These are phyloP conservation scores for Paramisgurnus dabryanus DNA, from an alignment of 2,113 vertebrate genomes.

Conservation along the genomic window DNA sequence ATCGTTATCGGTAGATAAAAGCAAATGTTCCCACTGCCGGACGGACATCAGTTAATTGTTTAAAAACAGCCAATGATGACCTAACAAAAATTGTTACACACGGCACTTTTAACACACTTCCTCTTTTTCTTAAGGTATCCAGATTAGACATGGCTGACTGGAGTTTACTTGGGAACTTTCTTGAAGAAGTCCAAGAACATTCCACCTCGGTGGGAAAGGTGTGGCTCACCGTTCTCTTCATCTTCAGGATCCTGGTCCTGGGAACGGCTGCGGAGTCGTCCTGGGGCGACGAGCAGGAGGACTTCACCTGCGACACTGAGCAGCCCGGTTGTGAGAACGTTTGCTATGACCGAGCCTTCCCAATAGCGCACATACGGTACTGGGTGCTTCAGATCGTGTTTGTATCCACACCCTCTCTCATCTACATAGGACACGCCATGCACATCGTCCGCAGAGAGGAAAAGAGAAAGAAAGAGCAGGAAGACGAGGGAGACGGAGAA, in stretches of 20 bases:
- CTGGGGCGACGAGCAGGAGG: conserved; percentile 95
- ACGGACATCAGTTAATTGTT: no score
- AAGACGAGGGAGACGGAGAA: conserved; percentile 44
- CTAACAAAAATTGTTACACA: no score
- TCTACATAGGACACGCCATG: conserved; percentile 95
- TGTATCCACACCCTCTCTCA: conserved; percentile 91
- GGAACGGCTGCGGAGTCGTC: conserved; percentile 93
- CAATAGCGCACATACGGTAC: conserved; percentile 94
- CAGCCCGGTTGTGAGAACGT: conserved; percentile 95
- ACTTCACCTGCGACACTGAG: conserved; percentile 89
- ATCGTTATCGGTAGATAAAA: no score
- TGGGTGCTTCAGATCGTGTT: conserved; percentile 99
- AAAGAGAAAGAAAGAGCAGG: conserved; percentile 78
- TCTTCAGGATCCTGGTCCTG: conserved; percentile 96
- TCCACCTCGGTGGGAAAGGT: conserved; percentile 96
- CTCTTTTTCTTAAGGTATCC: conserved; percentile 14
- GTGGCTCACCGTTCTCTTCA: conserved; percentile 94
- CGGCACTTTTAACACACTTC: not conserved
- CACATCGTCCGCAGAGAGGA: conserved; percentile 89
- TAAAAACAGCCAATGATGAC: no score
- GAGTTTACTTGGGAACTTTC: conserved; percentile 94
- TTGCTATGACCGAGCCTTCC: conserved; percentile 94
- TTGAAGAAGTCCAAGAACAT: conserved; percentile 96
- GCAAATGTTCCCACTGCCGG: no score
- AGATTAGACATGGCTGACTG: conserved; percentile 88